Base-by-base conservation (phyloP, 2,797 vertebrate genomes). In the Fratercula arctica region DNA sequence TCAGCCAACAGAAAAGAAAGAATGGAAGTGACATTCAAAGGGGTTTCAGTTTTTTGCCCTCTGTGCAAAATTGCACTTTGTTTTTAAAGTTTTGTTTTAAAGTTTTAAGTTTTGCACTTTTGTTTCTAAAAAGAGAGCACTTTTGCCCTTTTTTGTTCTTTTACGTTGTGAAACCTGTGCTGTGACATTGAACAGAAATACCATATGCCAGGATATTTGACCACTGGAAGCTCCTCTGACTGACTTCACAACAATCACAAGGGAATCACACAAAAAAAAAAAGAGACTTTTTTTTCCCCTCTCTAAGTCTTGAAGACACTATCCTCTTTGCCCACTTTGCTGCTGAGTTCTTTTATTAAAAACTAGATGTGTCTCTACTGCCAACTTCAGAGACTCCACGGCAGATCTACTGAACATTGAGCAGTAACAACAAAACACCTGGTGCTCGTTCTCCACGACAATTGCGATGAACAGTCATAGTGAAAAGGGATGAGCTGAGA, bases 1-100 rank as follows among this genome's bases (percentile, higher is more conserved):
- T 96, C 74, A 96, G 89, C 66, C 84, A 94, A 96, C 6, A 2
- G 93, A 96, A 95, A 97, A 96, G 48, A 95, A 93, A 97, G 90
- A 77, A 95, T 80, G 77, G 95, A 97, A 97, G 91, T 95, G 94
- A 97, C 97, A 97, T 97, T 98, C 95, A 97, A 89, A 95, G 77
- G 80, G 92, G 43, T 83, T 85, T 89, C 3, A 7, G 14, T 57
- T 59, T 97, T 96, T 93, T 94, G n/a, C 93, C 70, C 86, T 97
- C 93, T 90, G 96, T 95, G 93, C 92, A 98, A 96, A 97, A 96
- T 48, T 92, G 93, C 92, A 96, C 93, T 94, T 96, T 63, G 63
- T 72, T 94, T 87, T 82, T 41, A 51, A 85, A 83, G 37, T 95
- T 81, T 74, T 64, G 35, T 82, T 78, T 59, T 43, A 53, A 74